phyloP scores from a whole-genome alignment of 2,888 invertebrate species.

The Hermaeophaga mercurialis region DNA sequence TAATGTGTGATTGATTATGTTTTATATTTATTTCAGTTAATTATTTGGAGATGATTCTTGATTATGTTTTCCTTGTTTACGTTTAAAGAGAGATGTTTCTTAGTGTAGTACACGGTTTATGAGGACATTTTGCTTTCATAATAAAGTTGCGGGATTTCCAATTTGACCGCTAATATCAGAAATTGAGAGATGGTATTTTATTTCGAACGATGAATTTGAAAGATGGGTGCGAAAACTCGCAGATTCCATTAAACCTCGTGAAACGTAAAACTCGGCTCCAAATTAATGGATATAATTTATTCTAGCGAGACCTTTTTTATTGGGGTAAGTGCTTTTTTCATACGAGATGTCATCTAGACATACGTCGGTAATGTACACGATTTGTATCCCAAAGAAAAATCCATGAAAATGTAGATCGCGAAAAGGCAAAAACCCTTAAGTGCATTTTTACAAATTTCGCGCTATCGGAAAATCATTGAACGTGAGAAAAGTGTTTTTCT shows the following conservation, averaged over 20 bases:
- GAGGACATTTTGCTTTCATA: too few relatives aligned
- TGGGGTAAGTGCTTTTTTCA: constrained; percentile 35
- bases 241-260: constrained; percentile 18
- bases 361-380: constrained; percentile 34
- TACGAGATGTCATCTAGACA: constrained; percentile 34
- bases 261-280: constrained; percentile 10
- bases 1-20: too few relatives aligned
- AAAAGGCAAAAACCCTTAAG: constrained; percentile 30
- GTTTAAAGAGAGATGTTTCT: too few relatives aligned
- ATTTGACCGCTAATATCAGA: constrained; percentile 1
- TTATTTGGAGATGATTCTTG: too few relatives aligned
- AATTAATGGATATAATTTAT: constrained; percentile 30
- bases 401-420: constrained; percentile 22
- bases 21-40: too few relatives aligned
- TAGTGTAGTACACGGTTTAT: too few relatives aligned
- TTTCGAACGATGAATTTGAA: constrained; percentile 4
- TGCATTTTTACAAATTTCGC: constrained; percentile 34
- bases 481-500: constrained; percentile 41
- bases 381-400: constrained; percentile 33
- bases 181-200: constrained; percentile 1
- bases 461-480: constrained; percentile 34
- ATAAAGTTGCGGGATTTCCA: neutral
- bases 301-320: constrained; percentile 30
- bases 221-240: constrained; percentile 10
- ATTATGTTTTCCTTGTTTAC: too few relatives aligned